These are phyloP conservation scores for Gnatocerus cornutus DNA, from an alignment of 2,888 invertebrate species.

Conservation along the genomic window DNA sequence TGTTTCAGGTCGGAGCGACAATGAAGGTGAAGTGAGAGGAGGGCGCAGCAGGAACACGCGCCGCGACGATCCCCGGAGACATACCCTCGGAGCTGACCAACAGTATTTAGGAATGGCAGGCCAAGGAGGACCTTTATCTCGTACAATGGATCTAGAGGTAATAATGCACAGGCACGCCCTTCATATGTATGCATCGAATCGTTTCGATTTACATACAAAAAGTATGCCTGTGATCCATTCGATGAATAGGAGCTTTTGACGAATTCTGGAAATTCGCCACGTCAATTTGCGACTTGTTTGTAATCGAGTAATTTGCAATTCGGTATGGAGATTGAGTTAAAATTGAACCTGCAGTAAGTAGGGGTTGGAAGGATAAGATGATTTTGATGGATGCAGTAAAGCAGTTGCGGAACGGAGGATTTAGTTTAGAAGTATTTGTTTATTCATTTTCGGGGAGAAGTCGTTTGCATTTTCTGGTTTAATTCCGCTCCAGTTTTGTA, in stretches of 20 bases:
- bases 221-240: conserved; percentile 9
- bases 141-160: conserved; percentile 87
- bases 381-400: not conserved
- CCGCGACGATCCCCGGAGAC: conserved; percentile 87
- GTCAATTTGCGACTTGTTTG: conserved; percentile 9
- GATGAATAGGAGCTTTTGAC: conserved; percentile 17
- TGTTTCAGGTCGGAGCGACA: conserved; percentile 65
- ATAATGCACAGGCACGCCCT: conserved; percentile 67
- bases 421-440: not conserved
- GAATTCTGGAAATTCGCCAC: conserved; percentile 19
- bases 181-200: conserved; percentile 16
- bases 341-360: conserved; percentile 10
- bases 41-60: conserved; percentile 74
- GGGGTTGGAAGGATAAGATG: not conserved
- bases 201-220: conserved; percentile 16
- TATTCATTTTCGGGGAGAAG: not conserved
- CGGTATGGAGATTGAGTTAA: conserved; percentile 10
- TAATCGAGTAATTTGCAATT: conserved; percentile 17
- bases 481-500: too few relatives aligned
- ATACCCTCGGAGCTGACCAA: conserved; percentile 85
- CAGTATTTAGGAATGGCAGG: conserved; percentile 77
- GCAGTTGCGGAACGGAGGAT: not conserved
- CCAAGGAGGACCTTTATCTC: conserved; percentile 75
- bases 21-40: conserved; percentile 69
- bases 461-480: not conserved